Base-by-base conservation (phyloP, 2,113 vertebrate genomes). In the Tamias sibiricus region DNA sequence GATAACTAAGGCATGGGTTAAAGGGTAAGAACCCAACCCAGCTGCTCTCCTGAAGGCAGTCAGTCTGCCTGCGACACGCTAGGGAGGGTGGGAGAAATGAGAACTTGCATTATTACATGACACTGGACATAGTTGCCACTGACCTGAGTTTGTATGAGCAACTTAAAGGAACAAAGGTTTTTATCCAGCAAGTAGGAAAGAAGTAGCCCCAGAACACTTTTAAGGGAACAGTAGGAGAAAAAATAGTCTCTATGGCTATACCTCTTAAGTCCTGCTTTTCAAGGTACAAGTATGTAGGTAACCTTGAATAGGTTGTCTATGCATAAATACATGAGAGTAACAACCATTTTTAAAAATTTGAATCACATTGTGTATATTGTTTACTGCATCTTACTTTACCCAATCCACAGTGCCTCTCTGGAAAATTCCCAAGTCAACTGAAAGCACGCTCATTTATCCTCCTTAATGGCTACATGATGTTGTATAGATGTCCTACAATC, bases 381-480 rank as follows among this genome's bases (percentile, higher is more conserved):
- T 81, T 92, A 74, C 64, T 64, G 7, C 17, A 80, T 79, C 57
- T 86, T 85, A 52, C 52, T 92, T 96, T 69, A 42, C 62, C 52
- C 14, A 54, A 28, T 83, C 62, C 82, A 44, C 52, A 49, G 16
- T 66, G 40, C 3, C 35, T 92, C 26, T 24, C 59, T 83, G 8
- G 49, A 42, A 91, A 79, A 85, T 20, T 14, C 44, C 80, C 24
- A 44, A 28, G 57, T 76, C 37, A 87, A 42, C 32, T 49, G 30
- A 37, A 64, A 54, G 66, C 66, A 1, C 8, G 32, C 47, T 52
- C 22, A 77, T 76, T 87, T 37, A 83, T 28, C 6, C 35, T 85
- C 81, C 66, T 82, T 22, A 79, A 79, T 76, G 57, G 20, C 47
- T 40, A 14, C 26, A 32, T 64, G 28, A 87, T 57, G 24, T 30